Conservation (phyloP, 2,888 invertebrate genomes). For the Drosophila quinaria region DNA sequence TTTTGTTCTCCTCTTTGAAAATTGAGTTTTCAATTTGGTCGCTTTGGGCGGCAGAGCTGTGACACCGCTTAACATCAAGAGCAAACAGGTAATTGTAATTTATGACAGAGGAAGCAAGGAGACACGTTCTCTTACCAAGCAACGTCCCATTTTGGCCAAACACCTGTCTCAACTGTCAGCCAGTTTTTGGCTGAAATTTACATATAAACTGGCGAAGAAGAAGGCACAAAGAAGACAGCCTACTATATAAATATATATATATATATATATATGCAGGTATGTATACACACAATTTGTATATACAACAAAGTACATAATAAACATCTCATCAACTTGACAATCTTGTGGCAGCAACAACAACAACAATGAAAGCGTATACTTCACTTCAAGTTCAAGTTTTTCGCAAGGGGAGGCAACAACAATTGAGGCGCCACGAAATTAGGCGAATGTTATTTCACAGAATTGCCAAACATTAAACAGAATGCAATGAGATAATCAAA, state of each 20-base stretch:
- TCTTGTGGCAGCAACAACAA: slow-evolving; percentile 16
- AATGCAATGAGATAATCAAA: slow-evolving; percentile 8
- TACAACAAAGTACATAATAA: slow-evolving; percentile 61
- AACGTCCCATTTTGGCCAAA: slow-evolving; percentile 4
- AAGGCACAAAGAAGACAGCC: slow-evolving; percentile 2
- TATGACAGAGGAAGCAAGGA: slow-evolving; percentile 42
- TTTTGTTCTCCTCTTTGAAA: slow-evolving; percentile 6
- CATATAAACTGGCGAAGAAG: slow-evolving; percentile 54
- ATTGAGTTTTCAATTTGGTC: slow-evolving; percentile 44
- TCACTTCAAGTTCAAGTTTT: slow-evolving; percentile 40
- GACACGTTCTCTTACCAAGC: neutral
- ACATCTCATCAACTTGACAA: slow-evolving; percentile 62
- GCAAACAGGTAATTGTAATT: slow-evolving; percentile 62
- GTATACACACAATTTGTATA: neutral
- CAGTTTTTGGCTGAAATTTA: slow-evolving; percentile 43
- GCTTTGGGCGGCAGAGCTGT: slow-evolving; percentile 20
- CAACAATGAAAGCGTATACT: slow-evolving; percentile 19
- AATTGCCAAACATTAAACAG: slow-evolving; percentile 57
- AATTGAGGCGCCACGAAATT: slow-evolving; percentile 41
- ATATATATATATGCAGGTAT: no score
- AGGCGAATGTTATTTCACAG: slow-evolving; percentile 53
- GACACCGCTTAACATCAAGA: slow-evolving; percentile 35
- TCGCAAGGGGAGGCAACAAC: slow-evolving; percentile 8
- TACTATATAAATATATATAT: neutral
- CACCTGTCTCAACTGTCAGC: slow-evolving; percentile 35